Evolutionary conservation across 92 coral and sea anemone genomes (phyloP).

Genomic region (Zoanthus gigantus): DNA sequence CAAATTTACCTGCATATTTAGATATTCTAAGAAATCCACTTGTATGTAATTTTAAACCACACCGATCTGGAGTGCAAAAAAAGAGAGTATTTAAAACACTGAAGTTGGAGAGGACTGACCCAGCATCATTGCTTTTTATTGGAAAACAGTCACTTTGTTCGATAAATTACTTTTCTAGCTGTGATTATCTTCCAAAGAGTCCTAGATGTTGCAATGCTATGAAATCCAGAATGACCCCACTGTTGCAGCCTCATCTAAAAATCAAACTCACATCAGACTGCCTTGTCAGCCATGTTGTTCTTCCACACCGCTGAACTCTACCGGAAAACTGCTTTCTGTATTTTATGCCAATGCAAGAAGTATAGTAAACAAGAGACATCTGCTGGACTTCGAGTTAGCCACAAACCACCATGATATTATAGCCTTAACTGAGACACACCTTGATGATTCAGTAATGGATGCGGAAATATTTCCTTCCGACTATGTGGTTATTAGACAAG

Average conservation of each 20-base stretch:
- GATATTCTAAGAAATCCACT: conserved; percentile 1
- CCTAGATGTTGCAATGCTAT: background rate
- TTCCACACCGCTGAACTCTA: background rate
- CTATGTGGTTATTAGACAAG: conserved; percentile 6
- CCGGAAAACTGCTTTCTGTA: background rate
- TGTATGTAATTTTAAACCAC: background rate
- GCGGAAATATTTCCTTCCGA: conserved; percentile 26
- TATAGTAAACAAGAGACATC: conserved; percentile 25
- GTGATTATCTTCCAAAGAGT: background rate
- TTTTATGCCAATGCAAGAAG: conserved; percentile 21
- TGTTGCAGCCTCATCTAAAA: conserved; percentile 2
- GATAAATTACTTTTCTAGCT: conserved; percentile 18
- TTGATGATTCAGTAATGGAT: background rate
- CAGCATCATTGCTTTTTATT: background rate
- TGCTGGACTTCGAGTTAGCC: background rate
- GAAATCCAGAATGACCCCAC: conserved; percentile 14
- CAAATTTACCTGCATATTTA: background rate
- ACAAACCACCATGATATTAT: background rate
- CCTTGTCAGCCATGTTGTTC: background rate
- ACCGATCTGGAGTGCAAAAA: conserved; percentile 4
- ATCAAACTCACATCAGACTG: background rate
- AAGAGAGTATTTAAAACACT: background rate
- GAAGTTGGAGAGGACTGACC: background rate
- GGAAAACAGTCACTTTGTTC: background rate
- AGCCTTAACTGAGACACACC: conserved; percentile 9